Evolutionary conservation across 2,113 vertebrate species (phyloP), one percentile per base, ranked within the genome.

Genomic region (Eclectus roratus): DNA sequence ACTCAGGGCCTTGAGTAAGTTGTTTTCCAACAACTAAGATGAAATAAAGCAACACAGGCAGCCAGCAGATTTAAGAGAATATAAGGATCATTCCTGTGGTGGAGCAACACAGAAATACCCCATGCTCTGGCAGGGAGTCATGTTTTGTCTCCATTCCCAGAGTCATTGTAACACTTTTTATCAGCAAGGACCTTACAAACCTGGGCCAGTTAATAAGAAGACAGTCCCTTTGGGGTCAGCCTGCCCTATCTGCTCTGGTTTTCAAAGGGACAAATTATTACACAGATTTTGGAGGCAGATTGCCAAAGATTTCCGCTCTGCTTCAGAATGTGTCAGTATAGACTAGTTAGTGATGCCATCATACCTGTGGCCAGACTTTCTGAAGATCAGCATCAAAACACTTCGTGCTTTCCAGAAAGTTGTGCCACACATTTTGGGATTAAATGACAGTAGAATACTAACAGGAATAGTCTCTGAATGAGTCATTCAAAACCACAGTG

Each of bases 1-100:
- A 97, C 50, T 90, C 66, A 93, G 95, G 60, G 52, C 39, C 70
- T 68, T 65, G 29, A 66, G 64, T 53, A 37, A 90, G 33, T 88
- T 94, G 61, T 89, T 97, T 88, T 85, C 85, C 68, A 89, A 88
- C 53, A 96, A 76, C 78, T 27, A 37, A 94, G 70, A 86, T 74
- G 65, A 94, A 91, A 74, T 41, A 56, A 79, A 95, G 61, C 46
- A 91, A 95, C 72, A 83, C 31, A 83, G 13, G 19, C 64, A 83
- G 76, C 29, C 58, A 80, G 80, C 50, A 81, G 64, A 91, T 94
- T 87, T 80, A 82, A 70, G 47, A 78, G 68, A 93, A 91, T 43
- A 68, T 24, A 29, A 63, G 80, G 44, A 76, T 90, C 18, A 85
- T 93, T 74, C 80, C 70, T 88, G 44, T 83, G 61, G 65, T 68